Evolutionary conservation across 2,113 vertebrate species (phyloP).

Genomic region (Hippoglossus stenolepis): DNA sequence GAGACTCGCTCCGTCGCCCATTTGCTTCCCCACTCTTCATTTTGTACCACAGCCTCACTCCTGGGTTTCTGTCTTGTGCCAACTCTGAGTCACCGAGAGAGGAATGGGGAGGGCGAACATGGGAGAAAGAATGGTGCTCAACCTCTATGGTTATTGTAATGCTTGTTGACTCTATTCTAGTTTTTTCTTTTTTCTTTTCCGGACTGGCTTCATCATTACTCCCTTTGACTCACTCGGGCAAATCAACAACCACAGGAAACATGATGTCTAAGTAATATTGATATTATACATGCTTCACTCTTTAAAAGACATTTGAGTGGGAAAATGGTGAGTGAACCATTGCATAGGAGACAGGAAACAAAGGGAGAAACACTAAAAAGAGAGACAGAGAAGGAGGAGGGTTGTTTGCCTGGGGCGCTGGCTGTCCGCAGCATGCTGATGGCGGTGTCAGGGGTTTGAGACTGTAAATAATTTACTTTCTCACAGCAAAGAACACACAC

Average conservation of each 20-base stretch:
- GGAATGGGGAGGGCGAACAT: neutral
- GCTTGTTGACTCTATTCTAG: neutral
- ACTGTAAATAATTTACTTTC: slow-evolving; percentile 72
- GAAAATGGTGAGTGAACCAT: neutral
- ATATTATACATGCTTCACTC: neutral
- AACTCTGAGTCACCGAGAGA: neutral
- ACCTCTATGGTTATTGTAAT: neutral
- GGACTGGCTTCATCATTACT: neutral
- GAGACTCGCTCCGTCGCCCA: slow-evolving; percentile 15
- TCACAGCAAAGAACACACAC: slow-evolving; percentile 40
- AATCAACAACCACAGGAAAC: neutral
- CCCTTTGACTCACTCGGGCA: too few species aligned
- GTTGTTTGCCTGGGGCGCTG: slow-evolving; percentile 51
- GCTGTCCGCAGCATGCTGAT: slow-evolving; percentile 38
- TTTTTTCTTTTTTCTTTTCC: neutral
- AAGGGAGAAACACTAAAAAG: neutral
- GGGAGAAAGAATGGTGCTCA: neutral
- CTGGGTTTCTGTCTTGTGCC: slow-evolving; percentile 11
- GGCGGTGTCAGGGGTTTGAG: slow-evolving; percentile 57
- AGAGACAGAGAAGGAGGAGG: neutral
- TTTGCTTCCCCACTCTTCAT: slow-evolving; percentile 36
- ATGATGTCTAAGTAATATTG: neutral
- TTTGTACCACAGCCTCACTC: slow-evolving; percentile 15
- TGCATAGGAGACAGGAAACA: slow-evolving; percentile 25
- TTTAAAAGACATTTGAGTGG: neutral